Evolutionary conservation across 1,140 invertebrate species (phyloP), one percentile per base, ranked within the genome.

Genomic region (Lysiphlebus fabarum): DNA sequence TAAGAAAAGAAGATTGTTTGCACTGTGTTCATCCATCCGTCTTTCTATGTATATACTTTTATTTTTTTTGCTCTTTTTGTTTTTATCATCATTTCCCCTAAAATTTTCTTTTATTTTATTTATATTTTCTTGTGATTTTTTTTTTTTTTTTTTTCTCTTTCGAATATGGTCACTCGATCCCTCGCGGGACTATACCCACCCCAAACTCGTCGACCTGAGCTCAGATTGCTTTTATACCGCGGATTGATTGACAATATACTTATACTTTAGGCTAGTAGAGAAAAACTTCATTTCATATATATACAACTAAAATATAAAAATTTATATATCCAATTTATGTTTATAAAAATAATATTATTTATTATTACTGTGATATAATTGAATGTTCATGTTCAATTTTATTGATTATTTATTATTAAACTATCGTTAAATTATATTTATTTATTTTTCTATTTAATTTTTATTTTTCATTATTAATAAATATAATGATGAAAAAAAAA

Each of bases 191-290:
- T 68, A n/a, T 17, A 17, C 47, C 47, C 51, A 47, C 65, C 67
- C 67, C 68, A 68, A 57, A 70, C 72, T 75, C 74, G 74, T 73
- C 70, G 73, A 71, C 69, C 72, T 70, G 61, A 78, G 73, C 74
- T 75, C 74, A 76, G 75, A 78, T 78, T 78, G 76, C 76, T 78
- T 78, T 78, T 77, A 78, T 78, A 75, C 75, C 70, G 65, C 70
- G 71, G 74, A 78, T 78, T 78, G 77, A 78, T 78, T 77, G 77
- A 79, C 77, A 78, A 79, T 79, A 79, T 79, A 78, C 74, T 77
- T 77, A n/a, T n/a, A 75, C 67, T 70, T 74, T 71, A 71, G 69
- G 58, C 65, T 68, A 73, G 68, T 66, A 68, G 65, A 73, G 41
- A n/a, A n/a, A n/a, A n/a, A n/a, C n/a, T n/a, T n/a, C n/a, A n/a